A percentile compares a stretch with the other conserved stretches of the same genome.
phyloP scores from a whole-genome alignment of 2,888 invertebrate genomes.

The Hypomecis punctinalis region DNA sequence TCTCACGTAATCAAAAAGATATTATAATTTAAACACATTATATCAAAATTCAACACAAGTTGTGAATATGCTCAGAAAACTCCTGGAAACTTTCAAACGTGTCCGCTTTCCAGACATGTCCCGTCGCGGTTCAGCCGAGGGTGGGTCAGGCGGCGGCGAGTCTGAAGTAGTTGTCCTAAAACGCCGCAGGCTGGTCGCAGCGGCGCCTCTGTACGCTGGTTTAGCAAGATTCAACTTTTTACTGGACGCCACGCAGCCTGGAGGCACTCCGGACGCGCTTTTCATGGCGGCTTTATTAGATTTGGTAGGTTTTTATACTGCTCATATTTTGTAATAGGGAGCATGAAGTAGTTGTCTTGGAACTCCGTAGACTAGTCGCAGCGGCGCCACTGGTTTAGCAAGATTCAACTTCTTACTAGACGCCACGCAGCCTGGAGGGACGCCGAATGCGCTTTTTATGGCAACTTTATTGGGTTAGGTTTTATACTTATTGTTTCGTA shows the following conservation, averaged over 20 bases:
- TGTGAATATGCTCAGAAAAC: too few relatives aligned
- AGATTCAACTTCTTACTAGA: constrained; percentile 97
- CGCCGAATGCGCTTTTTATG: constrained; percentile 98
- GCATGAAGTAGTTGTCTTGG: constrained; percentile 94
- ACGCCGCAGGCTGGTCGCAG: constrained; percentile 93
- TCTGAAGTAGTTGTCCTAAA: constrained; percentile 95
- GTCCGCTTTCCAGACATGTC: constrained; percentile 68
- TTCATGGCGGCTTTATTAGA: constrained; percentile 97
- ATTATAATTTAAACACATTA: too few relatives aligned
- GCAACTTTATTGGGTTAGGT: too few relatives aligned
- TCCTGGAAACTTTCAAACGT: neutral
- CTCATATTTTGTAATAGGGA: constrained; percentile 67
- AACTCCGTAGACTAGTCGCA: constrained; percentile 94
- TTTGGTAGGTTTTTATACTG: constrained; percentile 86
- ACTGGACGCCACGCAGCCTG: constrained; percentile 97
- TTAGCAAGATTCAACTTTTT: constrained; percentile 96
- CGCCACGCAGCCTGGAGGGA: constrained; percentile 97
- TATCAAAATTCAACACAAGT: too few relatives aligned
- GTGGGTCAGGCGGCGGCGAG: constrained; percentile 89
- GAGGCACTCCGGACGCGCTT: constrained; percentile 98
- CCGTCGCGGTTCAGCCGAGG: constrained; percentile 92
- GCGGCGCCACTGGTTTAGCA: constrained; percentile 92
- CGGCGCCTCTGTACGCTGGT: constrained; percentile 92
- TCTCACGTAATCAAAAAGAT: too few relatives aligned
- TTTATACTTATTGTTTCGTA: too few relatives aligned